phyloP scores from a whole-genome alignment of 2,113 vertebrate genomes.

The Nymphicus hollandicus region DNA sequence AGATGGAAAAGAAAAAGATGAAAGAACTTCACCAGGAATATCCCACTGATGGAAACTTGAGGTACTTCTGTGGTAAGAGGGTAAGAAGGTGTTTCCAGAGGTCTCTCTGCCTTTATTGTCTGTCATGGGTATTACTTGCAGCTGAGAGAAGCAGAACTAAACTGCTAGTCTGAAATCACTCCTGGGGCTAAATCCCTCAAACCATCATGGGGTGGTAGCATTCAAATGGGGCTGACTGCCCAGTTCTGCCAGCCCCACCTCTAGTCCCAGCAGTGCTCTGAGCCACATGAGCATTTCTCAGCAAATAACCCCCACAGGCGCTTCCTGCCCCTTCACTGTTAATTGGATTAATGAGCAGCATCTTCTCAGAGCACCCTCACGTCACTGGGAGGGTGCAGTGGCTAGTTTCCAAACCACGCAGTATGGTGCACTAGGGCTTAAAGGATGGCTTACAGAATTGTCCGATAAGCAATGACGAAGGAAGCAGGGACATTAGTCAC shows the following conservation, averaged over 20 bases:
- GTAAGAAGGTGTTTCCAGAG: not conserved
- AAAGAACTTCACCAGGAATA: not conserved
- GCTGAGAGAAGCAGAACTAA: not conserved
- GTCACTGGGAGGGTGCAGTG: not conserved
- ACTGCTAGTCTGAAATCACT: not conserved
- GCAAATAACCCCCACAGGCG: not conserved
- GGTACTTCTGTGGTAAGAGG: not conserved
- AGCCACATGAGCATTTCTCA: not conserved
- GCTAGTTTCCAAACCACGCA: not conserved
- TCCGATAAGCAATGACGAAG: not conserved
- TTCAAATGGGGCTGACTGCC: not conserved
- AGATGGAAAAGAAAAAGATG: not conserved
- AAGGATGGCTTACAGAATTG: not conserved
- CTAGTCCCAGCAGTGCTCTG: not conserved
- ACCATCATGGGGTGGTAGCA: not conserved
- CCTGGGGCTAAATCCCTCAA: not conserved
- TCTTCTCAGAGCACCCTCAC: not conserved
- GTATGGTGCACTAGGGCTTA: not conserved
- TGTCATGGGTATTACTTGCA: not conserved
- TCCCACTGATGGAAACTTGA: not conserved
- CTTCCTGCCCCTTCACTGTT: not conserved
- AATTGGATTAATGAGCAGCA: not conserved
- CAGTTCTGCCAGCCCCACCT: not conserved
- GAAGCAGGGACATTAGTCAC: conserved; percentile 1
- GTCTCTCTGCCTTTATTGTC: not conserved